Evolutionary conservation across 2,888 invertebrate genomes (phyloP).

Genomic region (Hirudinaria manillensis): DNA sequence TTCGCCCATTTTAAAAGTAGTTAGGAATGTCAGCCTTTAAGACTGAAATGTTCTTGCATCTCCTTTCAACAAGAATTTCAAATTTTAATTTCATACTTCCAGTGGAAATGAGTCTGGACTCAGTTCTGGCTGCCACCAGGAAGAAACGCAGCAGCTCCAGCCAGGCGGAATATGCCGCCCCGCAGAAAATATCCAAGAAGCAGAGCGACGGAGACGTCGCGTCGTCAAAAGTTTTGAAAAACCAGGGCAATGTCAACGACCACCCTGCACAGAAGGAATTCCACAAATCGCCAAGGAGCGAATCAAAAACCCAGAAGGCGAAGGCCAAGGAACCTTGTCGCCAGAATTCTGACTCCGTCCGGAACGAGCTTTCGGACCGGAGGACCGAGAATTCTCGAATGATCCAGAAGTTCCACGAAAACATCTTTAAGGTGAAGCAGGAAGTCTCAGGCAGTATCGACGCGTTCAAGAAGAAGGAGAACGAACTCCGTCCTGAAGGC

Average conservation of each 20-base stretch:
- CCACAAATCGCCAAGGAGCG: background rate
- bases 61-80: background rate
- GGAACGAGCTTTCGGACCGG: background rate
- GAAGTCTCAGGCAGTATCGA: background rate
- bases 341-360: background rate
- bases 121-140: constrained; percentile 1
- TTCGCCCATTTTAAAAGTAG: no score
- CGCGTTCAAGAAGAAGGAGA: background rate
- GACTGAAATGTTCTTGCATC: background rate
- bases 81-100: background rate
- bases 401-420: background rate
- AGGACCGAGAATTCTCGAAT: background rate
- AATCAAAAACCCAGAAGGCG: background rate
- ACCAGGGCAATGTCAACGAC: no score
- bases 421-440: no score
- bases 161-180: background rate
- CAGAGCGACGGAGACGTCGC: no score
- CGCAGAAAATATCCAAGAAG: background rate
- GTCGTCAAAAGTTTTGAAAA: no score
- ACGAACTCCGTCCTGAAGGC: no score
- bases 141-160: background rate
- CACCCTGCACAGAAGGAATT: background rate
- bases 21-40: no score
- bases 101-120: constrained; percentile 14
- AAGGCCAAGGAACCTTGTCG: no score